Percentiles rank a stretch among this genome's conserved stretches.
phyloP scores from a whole-genome alignment of 2,888 invertebrate genomes.

The Biston betularia region DNA sequence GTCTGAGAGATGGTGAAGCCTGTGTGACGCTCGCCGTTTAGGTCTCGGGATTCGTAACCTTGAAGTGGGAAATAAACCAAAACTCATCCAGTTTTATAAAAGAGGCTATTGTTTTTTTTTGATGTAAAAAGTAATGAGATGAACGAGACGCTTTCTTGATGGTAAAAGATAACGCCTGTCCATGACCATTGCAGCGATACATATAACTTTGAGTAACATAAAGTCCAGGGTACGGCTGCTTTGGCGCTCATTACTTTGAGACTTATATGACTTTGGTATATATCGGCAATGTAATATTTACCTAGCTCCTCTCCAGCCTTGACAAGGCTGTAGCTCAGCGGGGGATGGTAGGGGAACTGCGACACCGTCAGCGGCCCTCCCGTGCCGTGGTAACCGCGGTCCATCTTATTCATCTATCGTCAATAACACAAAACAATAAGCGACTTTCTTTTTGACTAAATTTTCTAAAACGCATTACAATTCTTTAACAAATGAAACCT shows the following conservation, averaged over 20 bases:
- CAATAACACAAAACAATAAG: neutral
- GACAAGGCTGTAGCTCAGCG: constrained; percentile 91
- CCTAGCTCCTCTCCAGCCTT: constrained; percentile 93
- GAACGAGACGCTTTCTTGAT: too few relatives aligned
- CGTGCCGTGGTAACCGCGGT: constrained; percentile 90
- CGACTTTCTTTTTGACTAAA: neutral
- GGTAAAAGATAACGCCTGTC: too few relatives aligned
- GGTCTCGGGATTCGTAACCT: constrained; percentile 91
- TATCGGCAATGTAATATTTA: constrained; percentile 51
- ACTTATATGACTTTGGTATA: too few relatives aligned
- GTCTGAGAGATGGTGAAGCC: constrained; percentile 96
- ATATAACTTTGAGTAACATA: too few relatives aligned
- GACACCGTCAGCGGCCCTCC: constrained; percentile 93
- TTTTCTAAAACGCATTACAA: too few relatives aligned
- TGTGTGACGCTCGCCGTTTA: constrained; percentile 92
- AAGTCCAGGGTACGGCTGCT: too few relatives aligned
- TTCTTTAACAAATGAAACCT: too few relatives aligned
- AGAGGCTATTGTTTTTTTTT: too few relatives aligned
- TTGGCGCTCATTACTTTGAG: too few relatives aligned
- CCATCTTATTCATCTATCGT: constrained; percentile 88
- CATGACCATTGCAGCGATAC: too few relatives aligned
- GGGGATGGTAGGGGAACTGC: constrained; percentile 95
- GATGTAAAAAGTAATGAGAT: too few relatives aligned
- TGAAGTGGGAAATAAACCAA: neutral
- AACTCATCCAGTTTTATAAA: neutral